These are phyloP conservation scores for Toxotes chatareus DNA, from an alignment of 2,113 vertebrate species.

Conservation along the genomic window DNA sequence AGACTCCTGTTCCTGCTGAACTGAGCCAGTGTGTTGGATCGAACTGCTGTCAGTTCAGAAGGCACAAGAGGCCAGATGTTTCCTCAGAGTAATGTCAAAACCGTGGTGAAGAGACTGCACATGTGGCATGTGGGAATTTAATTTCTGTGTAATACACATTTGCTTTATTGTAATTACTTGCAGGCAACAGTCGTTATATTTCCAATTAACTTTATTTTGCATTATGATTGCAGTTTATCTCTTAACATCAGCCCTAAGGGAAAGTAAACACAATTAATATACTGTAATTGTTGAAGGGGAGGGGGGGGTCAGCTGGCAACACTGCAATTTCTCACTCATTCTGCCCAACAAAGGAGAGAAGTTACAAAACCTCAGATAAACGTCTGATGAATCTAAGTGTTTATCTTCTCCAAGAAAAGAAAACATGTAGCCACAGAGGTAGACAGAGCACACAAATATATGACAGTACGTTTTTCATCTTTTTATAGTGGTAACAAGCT, in stretches of 20 bases:
- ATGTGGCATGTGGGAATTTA: neutral
- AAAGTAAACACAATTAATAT: neutral
- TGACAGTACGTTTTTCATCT: too few species aligned
- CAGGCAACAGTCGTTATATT: neutral
- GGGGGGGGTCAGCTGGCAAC: neutral
- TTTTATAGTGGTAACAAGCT: too few species aligned
- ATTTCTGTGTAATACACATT: neutral
- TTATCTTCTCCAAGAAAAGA: too few species aligned
- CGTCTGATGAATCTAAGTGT: neutral
- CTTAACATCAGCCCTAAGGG: neutral
- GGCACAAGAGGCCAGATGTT: slow-evolving; percentile 60
- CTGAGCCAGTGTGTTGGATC: slow-evolving; percentile 93
- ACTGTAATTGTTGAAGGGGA: neutral
- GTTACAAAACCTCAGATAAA: slow-evolving; percentile 4
- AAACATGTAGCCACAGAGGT: too few species aligned
- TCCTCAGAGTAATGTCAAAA: neutral
- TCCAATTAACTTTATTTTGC: neutral
- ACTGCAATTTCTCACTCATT: neutral
- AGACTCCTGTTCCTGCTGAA: slow-evolving; percentile 99
- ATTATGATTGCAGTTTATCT: neutral
- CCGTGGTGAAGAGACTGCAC: neutral
- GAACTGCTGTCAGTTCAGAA: slow-evolving; percentile 71
- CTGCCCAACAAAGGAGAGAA: neutral
- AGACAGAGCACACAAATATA: too few species aligned
- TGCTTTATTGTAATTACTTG: neutral